Conservation (phyloP, 2,797 vertebrate genomes). For the Synaphobranchus kaupii region DNA sequence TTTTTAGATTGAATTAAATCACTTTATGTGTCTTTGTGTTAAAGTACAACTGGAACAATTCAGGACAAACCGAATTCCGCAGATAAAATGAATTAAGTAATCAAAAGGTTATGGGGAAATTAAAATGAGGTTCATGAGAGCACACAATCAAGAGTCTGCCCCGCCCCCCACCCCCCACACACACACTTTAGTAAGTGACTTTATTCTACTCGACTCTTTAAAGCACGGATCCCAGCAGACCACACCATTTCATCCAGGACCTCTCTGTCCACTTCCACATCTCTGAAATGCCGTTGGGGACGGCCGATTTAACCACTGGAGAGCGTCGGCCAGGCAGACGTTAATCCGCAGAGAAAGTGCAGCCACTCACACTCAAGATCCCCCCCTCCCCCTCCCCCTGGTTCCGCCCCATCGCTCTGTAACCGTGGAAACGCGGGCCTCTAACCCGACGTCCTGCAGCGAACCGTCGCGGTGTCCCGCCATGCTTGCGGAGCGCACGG, state of each 20-base stretch:
- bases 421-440: not conserved
- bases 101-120: not conserved
- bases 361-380: not conserved
- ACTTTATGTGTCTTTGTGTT: not conserved
- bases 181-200: not conserved
- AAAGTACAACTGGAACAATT: not conserved
- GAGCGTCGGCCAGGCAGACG: not conserved
- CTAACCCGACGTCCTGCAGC: not conserved
- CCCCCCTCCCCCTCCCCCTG: not conserved
- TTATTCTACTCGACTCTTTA: not conserved
- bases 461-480: not conserved
- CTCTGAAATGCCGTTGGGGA: not conserved
- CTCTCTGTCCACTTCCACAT: constrained; percentile 9
- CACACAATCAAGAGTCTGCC: not conserved
- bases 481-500: not conserved
- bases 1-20: not conserved
- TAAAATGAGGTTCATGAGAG: not conserved
- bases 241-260: not conserved
- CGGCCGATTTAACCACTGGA: not conserved
- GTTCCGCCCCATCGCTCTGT: not conserved
- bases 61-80: not conserved
- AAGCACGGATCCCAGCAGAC: not conserved
- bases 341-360: not conserved
- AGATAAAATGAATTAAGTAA: not conserved
- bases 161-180: not conserved